Base-by-base conservation (phyloP, 2,888 invertebrate genomes). In the Aphidius colemani region DNA sequence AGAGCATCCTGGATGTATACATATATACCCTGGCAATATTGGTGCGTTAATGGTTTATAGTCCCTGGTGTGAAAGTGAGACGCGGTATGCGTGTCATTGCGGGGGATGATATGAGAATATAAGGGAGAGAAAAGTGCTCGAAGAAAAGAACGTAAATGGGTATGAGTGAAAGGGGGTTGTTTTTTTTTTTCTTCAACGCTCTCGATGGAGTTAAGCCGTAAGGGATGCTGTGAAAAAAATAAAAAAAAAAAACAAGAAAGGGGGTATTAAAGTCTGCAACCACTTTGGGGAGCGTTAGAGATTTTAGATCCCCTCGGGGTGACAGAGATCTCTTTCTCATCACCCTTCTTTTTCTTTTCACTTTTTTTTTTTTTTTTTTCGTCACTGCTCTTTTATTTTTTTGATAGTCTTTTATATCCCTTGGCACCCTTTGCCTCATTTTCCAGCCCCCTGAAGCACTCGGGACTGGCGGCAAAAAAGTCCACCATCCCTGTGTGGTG, bases 241-340 rank as follows among this genome's bases (percentile, higher is more conserved):
- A 30, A 30, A 30, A 30, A 30, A 30, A 30, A 30, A 30, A 30
- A 30, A 30, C 3, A 30, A 30, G 0, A 5, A 30, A 30, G 30
- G 70, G 69, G 79, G 73, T 76, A 76, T 78, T 74, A 78, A 71
- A 75, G 74, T 75, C 78, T 77, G 76, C 78, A 77, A 77, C 80
- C 81, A 81, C 82, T 82, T 82, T 77, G 78, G 80, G 82, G 65
- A 65, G 79, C 77, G 80, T 79, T 78, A 81, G 81, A 82, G 82
- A 81, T 82, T 82, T 81, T 75, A 76, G 74, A 73, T 77, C 72
- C 78, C 79, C 76, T 76, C 75, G 75, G 79, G 76, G 77, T 73
- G 74, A 69, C 69, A 59, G 63, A 69, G 68, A 71, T 66, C 62
- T 66, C 67, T 70, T 68, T 61, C 66, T 65, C 68, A 70, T 60